These are phyloP conservation scores for Aphaenogaster ashmeadi DNA, from an alignment of 1,140 invertebrate species.

Conservation along the genomic window DNA sequence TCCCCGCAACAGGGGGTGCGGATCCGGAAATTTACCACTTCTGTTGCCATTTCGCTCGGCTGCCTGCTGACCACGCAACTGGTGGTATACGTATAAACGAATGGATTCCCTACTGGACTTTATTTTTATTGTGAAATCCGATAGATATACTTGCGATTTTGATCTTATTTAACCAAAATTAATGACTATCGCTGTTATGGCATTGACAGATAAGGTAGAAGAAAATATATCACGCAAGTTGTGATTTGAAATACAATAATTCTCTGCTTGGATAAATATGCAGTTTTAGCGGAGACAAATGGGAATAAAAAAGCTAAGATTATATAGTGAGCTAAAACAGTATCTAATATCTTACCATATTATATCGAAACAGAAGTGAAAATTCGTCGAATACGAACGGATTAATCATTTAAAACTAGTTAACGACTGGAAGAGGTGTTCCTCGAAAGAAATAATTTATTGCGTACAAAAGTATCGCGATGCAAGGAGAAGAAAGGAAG, in stretches of 20 bases:
- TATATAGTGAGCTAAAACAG: background rate
- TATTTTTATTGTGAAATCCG: constrained; percentile 37
- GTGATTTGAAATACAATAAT: background rate
- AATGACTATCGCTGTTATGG: too few relatives aligned
- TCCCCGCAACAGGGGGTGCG: constrained; percentile 12
- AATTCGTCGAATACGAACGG: background rate
- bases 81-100: constrained; percentile 64
- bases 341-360: background rate
- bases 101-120: background rate
- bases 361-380: background rate
- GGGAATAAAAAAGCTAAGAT: background rate
- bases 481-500: background rate
- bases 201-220: background rate
- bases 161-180: background rate
- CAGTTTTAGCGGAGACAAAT: background rate
- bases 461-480: background rate
- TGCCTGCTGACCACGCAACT: constrained; percentile 70
- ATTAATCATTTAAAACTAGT: background rate
- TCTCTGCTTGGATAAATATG: background rate
- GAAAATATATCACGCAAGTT: background rate
- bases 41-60: constrained; percentile 71
- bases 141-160: background rate
- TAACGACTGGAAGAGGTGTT: background rate
- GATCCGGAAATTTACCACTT: constrained; percentile 78
- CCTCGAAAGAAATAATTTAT: background rate